Percentiles rank a stretch among this genome's conserved stretches.
These are phyloP conservation scores for Thera britannica DNA, from an alignment of 2,888 invertebrate species.

Conservation along the genomic window DNA sequence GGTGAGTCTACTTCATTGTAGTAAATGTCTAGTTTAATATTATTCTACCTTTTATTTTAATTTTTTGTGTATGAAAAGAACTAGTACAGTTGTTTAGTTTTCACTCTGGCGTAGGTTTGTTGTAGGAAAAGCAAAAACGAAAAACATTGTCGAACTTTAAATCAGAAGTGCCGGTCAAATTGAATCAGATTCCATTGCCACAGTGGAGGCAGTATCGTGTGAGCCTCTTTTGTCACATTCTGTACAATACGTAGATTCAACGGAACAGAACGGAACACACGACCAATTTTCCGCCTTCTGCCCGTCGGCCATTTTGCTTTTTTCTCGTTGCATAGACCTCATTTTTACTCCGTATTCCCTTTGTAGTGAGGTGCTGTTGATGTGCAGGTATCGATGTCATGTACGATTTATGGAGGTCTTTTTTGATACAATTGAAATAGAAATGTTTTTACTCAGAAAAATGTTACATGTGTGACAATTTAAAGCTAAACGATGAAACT, in stretches of 20 bases:
- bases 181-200: constrained; percentile 12
- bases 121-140: no score
- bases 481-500: no score
- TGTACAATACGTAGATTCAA: constrained; percentile 23
- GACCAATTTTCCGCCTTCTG: constrained; percentile 32
- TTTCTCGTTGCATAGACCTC: constrained; percentile 25
- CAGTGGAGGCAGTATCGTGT: constrained; percentile 16
- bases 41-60: no score
- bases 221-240: constrained; percentile 18
- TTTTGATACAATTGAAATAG: not conserved
- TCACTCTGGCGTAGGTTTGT: no score
- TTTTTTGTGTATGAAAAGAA: no score
- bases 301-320: constrained; percentile 28
- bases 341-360: constrained; percentile 24
- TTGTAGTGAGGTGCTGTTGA: constrained; percentile 20
- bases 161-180: constrained; percentile 5
- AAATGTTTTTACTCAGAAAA: no score
- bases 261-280: constrained; percentile 23
- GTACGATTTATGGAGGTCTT: not conserved
- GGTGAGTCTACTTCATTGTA: constrained; percentile 77
- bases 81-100: no score
- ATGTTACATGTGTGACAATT: no score
- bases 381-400: constrained; percentile 9
- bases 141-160: constrained; percentile 1
- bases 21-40: not conserved